Conservation (phyloP, 2,888 invertebrate genomes). For the Villa cingulata region DNA sequence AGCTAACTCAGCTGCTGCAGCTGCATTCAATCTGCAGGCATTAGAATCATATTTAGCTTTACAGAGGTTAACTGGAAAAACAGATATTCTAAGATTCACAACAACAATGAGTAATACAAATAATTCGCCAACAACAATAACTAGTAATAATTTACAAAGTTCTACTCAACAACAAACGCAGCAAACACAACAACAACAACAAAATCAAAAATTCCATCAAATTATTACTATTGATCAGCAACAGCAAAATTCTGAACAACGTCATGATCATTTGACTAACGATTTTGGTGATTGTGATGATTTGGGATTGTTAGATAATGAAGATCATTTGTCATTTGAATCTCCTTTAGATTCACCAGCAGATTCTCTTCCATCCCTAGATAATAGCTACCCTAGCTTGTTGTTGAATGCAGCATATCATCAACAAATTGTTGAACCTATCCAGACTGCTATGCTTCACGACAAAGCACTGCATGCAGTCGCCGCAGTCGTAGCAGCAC, state of each 20-base stretch:
- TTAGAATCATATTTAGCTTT: constrained; percentile 73
- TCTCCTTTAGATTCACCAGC: constrained; percentile 37
- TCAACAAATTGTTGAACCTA: constrained; percentile 30
- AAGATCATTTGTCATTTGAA: constrained; percentile 54
- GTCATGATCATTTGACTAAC: constrained; percentile 18
- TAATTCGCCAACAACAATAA: constrained; percentile 7
- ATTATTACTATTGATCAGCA: constrained; percentile 9
- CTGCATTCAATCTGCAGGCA: constrained; percentile 72
- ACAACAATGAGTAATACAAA: not conserved
- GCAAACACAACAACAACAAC: constrained; percentile 8
- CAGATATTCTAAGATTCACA: constrained; percentile 48
- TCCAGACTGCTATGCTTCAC: constrained; percentile 16
- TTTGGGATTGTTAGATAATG: constrained; percentile 57
- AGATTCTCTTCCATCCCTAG: constrained; percentile 40
- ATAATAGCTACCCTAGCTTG: constrained; percentile 55
- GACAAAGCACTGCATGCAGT: constrained; percentile 10
- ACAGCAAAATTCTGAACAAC: constrained; percentile 14
- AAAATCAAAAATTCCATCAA: constrained; percentile 6
- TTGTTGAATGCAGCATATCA: constrained; percentile 55
- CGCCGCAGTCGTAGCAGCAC: constrained; percentile 9
- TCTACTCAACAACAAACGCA: no score
- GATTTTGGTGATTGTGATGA: constrained; percentile 62
- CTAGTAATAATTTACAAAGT: not conserved
- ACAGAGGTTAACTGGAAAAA: constrained; percentile 59
- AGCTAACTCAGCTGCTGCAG: constrained; percentile 69